Conservation (phyloP, 2,888 invertebrate genomes). For the Lasioglossum malachurum region DNA sequence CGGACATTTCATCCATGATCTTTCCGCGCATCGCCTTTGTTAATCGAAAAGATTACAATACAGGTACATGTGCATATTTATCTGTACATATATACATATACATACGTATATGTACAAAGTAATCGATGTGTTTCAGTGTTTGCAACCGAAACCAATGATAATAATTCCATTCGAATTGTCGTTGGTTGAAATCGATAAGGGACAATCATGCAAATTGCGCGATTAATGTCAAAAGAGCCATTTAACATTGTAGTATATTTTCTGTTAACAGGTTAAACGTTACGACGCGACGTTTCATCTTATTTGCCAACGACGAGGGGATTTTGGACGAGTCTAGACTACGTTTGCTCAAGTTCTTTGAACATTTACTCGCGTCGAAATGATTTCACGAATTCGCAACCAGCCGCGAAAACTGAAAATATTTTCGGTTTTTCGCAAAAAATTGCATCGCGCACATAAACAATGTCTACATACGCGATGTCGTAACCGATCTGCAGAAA, state of each 20-base stretch:
- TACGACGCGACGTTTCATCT: neutral
- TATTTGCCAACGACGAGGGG: neutral
- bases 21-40: slow-evolving; percentile 6
- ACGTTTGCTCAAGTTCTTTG: slow-evolving; percentile 33
- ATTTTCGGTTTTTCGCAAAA: neutral
- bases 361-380: neutral
- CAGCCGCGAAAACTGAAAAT: neutral
- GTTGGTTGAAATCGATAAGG: neutral
- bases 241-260: neutral
- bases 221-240: neutral
- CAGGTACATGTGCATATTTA: no score
- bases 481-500: neutral
- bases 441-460: neutral
- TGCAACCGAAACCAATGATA: neutral
- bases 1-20: slow-evolving; percentile 29
- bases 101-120: neutral
- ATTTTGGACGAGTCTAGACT: slow-evolving; percentile 37
- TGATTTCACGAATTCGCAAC: neutral
- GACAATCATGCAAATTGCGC: neutral
- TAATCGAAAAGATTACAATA: neutral
- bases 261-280: neutral
- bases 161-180: neutral
- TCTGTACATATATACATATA: no score
- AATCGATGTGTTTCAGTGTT: neutral
- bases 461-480: neutral